These are phyloP conservation scores for Agrypnus murinus DNA, from an alignment of 2,888 invertebrate genomes.

Conservation along the genomic window DNA sequence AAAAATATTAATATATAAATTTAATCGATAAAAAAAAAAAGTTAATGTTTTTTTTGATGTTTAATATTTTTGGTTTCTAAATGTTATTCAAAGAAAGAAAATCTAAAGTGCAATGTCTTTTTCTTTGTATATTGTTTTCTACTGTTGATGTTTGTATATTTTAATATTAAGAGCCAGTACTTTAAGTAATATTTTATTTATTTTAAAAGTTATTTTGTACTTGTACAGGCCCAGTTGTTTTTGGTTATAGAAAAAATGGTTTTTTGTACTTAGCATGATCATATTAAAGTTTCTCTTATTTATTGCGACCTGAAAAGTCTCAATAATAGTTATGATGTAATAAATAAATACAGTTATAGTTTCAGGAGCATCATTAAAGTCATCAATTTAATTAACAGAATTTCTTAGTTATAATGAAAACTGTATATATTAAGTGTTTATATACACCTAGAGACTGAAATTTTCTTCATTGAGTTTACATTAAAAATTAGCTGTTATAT, in stretches of 20 bases:
- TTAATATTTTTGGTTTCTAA: slow-evolving; percentile 38
- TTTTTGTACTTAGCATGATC: slow-evolving; percentile 27
- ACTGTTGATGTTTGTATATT: slow-evolving; percentile 72
- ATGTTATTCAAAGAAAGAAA: slow-evolving; percentile 32
- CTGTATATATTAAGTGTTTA: no score
- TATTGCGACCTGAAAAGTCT: no score
- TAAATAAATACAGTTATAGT: no score
- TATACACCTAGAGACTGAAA: no score
- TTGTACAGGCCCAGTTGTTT: slow-evolving; percentile 62
- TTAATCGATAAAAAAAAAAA: no score
- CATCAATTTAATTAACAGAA: no score
- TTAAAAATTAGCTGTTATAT: no score
- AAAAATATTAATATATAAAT: slow-evolving; percentile 41
- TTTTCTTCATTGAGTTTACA: no score
- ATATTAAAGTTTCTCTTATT: not conserved
- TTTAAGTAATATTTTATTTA: slow-evolving; percentile 70
- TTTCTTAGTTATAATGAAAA: no score
- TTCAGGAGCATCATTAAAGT: no score
- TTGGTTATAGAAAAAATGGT: slow-evolving; percentile 5
- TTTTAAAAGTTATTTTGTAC: slow-evolving; percentile 66
- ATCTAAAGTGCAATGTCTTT: slow-evolving; percentile 66
- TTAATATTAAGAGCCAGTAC: slow-evolving; percentile 72
- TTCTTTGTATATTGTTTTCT: slow-evolving; percentile 65
- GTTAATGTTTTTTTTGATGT: slow-evolving; percentile 31
- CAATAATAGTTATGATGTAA: no score